Base-by-base conservation (phyloP, 2,797 vertebrate species). In the Syndactyla subalaris region DNA sequence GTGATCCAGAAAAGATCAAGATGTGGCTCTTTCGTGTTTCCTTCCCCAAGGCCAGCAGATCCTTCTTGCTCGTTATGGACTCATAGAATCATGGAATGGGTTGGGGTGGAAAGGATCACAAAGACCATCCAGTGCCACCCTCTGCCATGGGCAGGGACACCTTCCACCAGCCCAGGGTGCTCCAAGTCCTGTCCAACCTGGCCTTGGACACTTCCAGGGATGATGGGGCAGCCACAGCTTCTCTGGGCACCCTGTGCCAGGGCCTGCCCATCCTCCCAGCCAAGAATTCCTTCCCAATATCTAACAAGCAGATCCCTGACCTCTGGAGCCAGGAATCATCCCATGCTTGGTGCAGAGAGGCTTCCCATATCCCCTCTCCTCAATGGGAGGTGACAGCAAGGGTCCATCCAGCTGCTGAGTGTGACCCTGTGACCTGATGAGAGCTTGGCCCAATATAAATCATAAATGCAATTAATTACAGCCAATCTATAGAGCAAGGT, bases 241-340 rank as follows among this genome's bases (percentile, higher is more conserved):
- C 38, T 38, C 38, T 38, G 38, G 8, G 8, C 38, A 38, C 9
- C 38, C 38, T 38, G 38, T 38, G 38, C 38, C 38, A 38, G 38
- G 38, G 38, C 38, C 38, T 38, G 38, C 38, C 38, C 38, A 16
- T 34, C 41, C 36, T 48, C 58, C 1, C 21, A 32, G 30, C 5
- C 14, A 55, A 27, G 2, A 36, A 38, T 58, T 57, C 16, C 22
- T 32, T 20, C 24, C 43, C 15, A 18, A 4, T 1, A 38, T 0
- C 7, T 20, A 5, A 4, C 32, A 11, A 29, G 38, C 4, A 29
- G 45, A n/a, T 6, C 41, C 36, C 1, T 5, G 7, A 7, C 4
- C 0, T 0, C 74, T 22, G 55, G 43, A 48, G 39, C 43, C 43
- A 10, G 70, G 54, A 61, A 36, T 30, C 0, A 0, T 30, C 22